Base-by-base conservation (phyloP, 2,113 vertebrate genomes). In the Vulpes lagopus region DNA sequence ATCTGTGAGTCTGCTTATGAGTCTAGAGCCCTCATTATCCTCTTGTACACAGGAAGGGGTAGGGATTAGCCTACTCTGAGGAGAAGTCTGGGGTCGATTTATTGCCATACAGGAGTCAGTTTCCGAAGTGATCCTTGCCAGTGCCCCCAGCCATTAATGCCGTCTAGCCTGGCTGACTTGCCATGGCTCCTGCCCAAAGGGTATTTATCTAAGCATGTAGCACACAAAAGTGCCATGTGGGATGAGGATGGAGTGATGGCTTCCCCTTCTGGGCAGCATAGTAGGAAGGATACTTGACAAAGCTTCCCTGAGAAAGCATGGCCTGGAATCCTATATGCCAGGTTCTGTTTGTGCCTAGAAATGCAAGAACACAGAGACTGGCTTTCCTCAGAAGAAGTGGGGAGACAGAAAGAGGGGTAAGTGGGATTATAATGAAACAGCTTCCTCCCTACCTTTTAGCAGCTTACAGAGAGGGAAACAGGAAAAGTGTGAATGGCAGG, bases 381-480 rank as follows among this genome's bases (percentile, higher is more conserved):
- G 80, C 86, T 97, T 94, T 83, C 90, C 74, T 91, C 1, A 0
- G 71, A 15, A 81, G 69, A 20, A 91, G 43, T 23, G 11, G 67
- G 51, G 69, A 88, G 60, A 88, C 38, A 5, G 53, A 38, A 35
- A 97, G 88, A 96, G 22, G 80, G 96, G 83, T 85, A 96, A 98
- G 97, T 93, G 74, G 98, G 91, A 92, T 76, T 91, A 69, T 64
- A 60, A 55, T 87, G 95, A 90, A 97, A 96, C 88, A 97, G 96
- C 94, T 97, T 96, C 92, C 35, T 97, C 95, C 88, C 94, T 98
- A 95, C 91, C 97, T 96, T 85, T 11, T 95, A 96, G 96, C 96
- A 97, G 91, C 95, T 96, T 96, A 73, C 93, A 90, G 88, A 91
- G 69, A 96, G 96, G 89, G 87, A 96, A 98, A 96, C 0, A 96